Percentiles rank a stretch among this genome's conserved stretches.
Conservation (phyloP, 2,888 invertebrate species). For the Hydrotaea diabolus region DNA sequence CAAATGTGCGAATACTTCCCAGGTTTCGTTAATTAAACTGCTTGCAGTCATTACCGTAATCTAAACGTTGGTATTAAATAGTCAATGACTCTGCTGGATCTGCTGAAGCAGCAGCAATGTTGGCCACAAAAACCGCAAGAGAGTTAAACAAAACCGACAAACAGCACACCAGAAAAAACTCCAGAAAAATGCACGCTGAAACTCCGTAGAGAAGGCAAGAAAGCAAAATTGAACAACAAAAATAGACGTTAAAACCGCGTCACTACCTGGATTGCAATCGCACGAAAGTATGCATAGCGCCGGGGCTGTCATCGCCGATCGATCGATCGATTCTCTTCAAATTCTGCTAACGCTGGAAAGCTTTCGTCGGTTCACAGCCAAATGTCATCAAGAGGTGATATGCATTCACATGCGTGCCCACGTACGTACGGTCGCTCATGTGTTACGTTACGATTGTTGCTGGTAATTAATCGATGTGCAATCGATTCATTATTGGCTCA, state of each 20-base stretch:
- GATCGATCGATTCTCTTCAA: too few species aligned
- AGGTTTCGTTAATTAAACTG: conserved; percentile 34
- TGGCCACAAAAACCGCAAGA: conserved; percentile 36
- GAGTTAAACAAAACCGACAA: not conserved
- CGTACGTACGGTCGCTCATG: not conserved
- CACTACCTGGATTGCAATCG: conserved; percentile 50
- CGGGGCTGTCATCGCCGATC: not conserved
- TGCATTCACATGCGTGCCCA: not conserved
- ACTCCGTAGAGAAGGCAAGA: conserved; percentile 28
- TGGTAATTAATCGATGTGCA: conserved; percentile 15
- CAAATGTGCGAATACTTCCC: conserved; percentile 39
- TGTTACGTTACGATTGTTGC: not conserved
- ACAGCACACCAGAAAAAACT: conserved; percentile 13
- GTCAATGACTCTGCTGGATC: conserved; percentile 55
- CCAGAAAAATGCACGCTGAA: conserved; percentile 35
- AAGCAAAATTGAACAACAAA: conserved; percentile 19
- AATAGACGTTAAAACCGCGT: conserved; percentile 35
- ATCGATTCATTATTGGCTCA: conserved; percentile 35
- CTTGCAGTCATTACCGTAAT: conserved; percentile 24
- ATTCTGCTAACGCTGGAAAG: too few species aligned
- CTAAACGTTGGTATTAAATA: conserved; percentile 51
- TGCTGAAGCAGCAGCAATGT: conserved; percentile 38
- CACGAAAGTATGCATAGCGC: not conserved
- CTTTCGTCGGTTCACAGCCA: not conserved
- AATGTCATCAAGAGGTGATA: not conserved